Base-by-base conservation (phyloP, 2,888 invertebrate genomes). In the Sclerodermus sp. region DNA sequence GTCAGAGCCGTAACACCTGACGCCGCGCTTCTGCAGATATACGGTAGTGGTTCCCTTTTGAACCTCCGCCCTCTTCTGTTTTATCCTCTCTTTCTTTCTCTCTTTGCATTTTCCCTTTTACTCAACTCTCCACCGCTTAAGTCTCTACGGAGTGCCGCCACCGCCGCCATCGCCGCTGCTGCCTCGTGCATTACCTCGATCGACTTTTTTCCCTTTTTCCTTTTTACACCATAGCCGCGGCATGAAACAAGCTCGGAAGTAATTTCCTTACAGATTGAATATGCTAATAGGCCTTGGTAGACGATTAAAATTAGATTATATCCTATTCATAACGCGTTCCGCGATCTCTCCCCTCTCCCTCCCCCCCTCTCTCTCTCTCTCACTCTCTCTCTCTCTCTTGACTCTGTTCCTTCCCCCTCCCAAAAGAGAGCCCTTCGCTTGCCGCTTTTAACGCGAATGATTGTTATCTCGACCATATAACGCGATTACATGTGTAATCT, bases 221-320 rank as follows among this genome's bases (percentile, higher is more conserved):
- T 23, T 23, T 8, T 23, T 8, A 5, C 23, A 23, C 23, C 23
- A 8, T 8, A 23, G 23, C 8, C 8, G 8, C 23, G 38, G 49
- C 45, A 54, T 53, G 55, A 56, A 62, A 60, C 59, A 61, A 60
- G 53, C 54, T 64, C 55, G 49, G 57, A 62, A 66, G 62, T 66
- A 64, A 66, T 68, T 67, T 62, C 57, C 58, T 55, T 51, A 47
- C 53, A 58, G 59, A 65, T 61, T 68, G 62, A 68, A 66, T 68
- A 69, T 66, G 67, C 62, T 65, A 66, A 68, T 66, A 40, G 31
- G 43, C 38, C 41, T 30, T 34, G 45, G 58, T 45, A 42, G 51
- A 57, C 58, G 57, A 68, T 67, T 64, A 65, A 68, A 69, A 69
- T 66, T 63, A 59, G 58, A 67, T 67, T 57, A 60, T 49, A 59